Base-by-base conservation (phyloP, 2,888 invertebrate genomes). In the Euplagia quadripunctaria region DNA sequence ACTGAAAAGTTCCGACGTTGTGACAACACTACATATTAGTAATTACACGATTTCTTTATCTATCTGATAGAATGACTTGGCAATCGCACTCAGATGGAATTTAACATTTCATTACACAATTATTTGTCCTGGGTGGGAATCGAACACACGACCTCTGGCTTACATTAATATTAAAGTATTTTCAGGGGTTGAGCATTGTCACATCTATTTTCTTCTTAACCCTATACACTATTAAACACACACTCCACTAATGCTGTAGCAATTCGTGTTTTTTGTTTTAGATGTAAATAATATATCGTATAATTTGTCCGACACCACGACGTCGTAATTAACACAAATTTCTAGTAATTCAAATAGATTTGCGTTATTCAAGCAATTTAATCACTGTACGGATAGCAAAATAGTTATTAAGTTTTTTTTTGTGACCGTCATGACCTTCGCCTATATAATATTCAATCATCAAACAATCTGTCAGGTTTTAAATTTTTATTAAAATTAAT, bases 281-380 rank as follows among this genome's bases (percentile, higher is more conserved):
- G 41, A 9, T 12, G 64, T 77, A 4, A 80, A 84, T 84, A 74
- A 78, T 76, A 71, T 68, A 77, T 76, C 61, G 11, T 70, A 51
- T 80, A 80, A 80, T 80, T 70, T 64, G 68, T 58, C 43, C 61
- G 64, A 46, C 42, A 16, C 68, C 4, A 52, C 65, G n/a, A 41
- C 42, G 16, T 41, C 46, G 51, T 78, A 82, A 81, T 83, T 83
- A 79, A 71, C n/a, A 75, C 72, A 76, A 75, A 76, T 73, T 61
- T 68, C 66, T 58, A 69, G 42, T 67, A 76, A 76, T 76, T 79
- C 61, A 11, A 49, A 43, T 64, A 64, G 64, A n/a, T 72, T 71
- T 51, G 71, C 64, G 55, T 74, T 63, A 74, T 83, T 78, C 17
- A 42, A n/a, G 1, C 11, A 67, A 43, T 52, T 67, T 68, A 16